These are phyloP conservation scores for Buphagus erythrorhynchus DNA, from an alignment of 2,797 vertebrate species.

Conservation along the genomic window DNA sequence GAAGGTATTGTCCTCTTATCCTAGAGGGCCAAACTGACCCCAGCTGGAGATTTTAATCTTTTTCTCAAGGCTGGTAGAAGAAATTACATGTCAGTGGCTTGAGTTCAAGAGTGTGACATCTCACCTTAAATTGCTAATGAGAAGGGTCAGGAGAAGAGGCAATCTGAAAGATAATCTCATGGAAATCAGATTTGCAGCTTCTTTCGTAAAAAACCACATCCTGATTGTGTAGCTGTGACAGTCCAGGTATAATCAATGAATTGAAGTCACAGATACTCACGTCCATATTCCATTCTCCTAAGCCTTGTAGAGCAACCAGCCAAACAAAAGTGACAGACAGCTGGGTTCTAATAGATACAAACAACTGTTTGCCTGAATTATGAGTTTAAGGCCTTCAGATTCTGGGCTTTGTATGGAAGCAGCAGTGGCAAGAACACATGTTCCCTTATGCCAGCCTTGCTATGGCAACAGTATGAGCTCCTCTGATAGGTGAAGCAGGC, in stretches of 20 bases:
- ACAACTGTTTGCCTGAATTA: neutral
- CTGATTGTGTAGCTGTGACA: neutral
- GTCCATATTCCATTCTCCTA: neutral
- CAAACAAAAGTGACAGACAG: neutral
- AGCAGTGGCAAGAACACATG: neutral
- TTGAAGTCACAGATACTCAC: neutral
- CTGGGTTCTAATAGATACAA: neutral
- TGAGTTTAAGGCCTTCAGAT: neutral
- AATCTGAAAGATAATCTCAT: neutral
- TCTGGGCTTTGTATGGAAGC: neutral
- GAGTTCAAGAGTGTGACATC: neutral
- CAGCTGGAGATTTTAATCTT: neutral
- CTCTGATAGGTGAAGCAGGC: neutral
- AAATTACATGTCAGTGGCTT: neutral
- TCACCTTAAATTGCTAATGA: neutral
- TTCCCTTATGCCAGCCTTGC: neutral
- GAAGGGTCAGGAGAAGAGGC: neutral
- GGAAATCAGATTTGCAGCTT: neutral
- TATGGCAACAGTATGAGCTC: neutral
- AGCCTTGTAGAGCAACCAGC: neutral
- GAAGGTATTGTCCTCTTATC: neutral
- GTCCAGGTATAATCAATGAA: neutral
- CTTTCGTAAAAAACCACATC: neutral
- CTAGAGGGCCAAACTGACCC: fast-evolving
- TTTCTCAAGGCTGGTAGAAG: neutral